These are phyloP conservation scores for Sarcoramphus papa DNA, from an alignment of 2,797 vertebrate genomes.

Conservation along the genomic window DNA sequence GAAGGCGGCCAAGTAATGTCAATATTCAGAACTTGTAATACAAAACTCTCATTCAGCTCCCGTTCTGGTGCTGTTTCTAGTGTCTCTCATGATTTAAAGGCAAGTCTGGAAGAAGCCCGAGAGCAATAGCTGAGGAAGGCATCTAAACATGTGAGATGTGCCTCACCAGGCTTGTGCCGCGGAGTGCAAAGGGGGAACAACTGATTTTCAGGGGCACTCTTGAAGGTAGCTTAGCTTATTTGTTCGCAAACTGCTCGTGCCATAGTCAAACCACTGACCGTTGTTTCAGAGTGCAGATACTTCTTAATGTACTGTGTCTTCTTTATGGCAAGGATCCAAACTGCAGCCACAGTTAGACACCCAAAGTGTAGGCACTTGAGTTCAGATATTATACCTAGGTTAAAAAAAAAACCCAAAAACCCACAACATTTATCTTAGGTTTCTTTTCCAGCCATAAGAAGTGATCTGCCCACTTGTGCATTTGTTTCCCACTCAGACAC, in stretches of 20 bases:
- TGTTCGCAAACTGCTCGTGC: neutral
- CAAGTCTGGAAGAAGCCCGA: neutral
- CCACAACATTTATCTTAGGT: neutral
- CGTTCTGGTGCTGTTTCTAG: neutral
- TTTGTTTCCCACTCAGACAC: neutral
- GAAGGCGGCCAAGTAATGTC: neutral
- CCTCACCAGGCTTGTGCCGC: neutral
- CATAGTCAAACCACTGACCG: accelerated
- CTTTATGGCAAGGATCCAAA: neutral
- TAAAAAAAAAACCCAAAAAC: neutral
- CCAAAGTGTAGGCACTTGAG: neutral
- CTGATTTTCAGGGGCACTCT: neutral
- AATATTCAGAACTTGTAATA: neutral
- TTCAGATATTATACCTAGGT: neutral
- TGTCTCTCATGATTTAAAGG: neutral
- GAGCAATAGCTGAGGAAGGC: neutral
- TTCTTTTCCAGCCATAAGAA: neutral
- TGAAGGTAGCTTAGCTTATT: neutral
- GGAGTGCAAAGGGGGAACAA: neutral
- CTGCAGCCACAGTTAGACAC: neutral
- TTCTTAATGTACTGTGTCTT: neutral
- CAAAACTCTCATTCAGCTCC: neutral
- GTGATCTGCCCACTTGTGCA: neutral
- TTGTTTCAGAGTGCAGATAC: neutral
- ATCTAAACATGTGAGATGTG: neutral